Conservation (phyloP, 2,888 invertebrate species). For the Chrysomela aeneicollis region DNA sequence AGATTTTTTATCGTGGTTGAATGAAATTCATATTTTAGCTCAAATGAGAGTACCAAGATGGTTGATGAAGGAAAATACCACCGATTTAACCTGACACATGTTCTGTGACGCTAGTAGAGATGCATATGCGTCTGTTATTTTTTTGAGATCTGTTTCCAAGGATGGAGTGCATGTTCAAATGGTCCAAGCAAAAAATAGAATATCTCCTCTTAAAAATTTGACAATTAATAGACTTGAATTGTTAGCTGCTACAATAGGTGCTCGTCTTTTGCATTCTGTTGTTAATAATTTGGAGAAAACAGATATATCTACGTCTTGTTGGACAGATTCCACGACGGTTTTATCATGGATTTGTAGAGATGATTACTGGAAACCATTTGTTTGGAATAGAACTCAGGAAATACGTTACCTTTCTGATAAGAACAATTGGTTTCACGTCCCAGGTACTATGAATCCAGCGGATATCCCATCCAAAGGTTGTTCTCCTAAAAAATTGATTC, state of each 20-base stretch:
- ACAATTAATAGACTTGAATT: not conserved
- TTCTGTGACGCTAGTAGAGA: not conserved
- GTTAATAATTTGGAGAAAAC: too few relatives aligned
- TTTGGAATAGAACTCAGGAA: conserved; percentile 6
- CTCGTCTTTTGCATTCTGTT: too few relatives aligned
- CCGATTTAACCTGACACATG: not conserved
- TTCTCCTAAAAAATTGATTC: not conserved
- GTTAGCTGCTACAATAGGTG: too few relatives aligned
- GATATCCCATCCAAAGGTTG: not conserved
- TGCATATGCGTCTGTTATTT: not conserved
- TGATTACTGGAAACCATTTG: too few relatives aligned
- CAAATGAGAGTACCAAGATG: not conserved
- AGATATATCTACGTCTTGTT: too few relatives aligned
- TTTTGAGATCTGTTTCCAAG: not conserved
- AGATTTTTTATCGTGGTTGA: too few relatives aligned
- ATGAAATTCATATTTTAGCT: too few relatives aligned
- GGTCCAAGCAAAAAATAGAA: not conserved
- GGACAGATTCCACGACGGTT: too few relatives aligned
- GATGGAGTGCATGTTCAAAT: not conserved
- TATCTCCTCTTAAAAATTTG: not conserved
- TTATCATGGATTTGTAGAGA: too few relatives aligned
- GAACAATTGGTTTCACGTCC: too few relatives aligned
- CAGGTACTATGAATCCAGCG: too few relatives aligned
- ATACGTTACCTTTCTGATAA: not conserved
- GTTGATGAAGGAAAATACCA: not conserved